These are phyloP conservation scores for Cryptoprocta ferox DNA, from an alignment of 2,797 vertebrate species.

Conservation along the genomic window DNA sequence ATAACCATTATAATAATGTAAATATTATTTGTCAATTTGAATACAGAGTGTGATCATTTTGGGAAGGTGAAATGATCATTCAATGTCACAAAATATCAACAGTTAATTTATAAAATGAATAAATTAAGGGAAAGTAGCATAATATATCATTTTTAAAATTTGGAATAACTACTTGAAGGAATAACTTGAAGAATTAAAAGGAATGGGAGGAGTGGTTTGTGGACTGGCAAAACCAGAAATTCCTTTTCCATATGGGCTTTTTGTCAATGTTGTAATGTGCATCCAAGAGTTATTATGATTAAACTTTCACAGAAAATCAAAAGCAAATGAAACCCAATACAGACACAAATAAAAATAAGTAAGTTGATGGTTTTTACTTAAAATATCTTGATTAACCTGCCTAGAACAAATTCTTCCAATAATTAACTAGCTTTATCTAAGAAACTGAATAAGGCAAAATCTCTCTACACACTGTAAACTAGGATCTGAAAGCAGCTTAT, in stretches of 20 bases:
- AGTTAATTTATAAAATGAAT: not conserved
- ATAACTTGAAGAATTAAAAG: not conserved
- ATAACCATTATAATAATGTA: not conserved
- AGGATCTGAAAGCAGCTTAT: not conserved
- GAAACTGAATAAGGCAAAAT: not conserved
- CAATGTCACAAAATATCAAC: not conserved
- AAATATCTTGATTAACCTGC: not conserved
- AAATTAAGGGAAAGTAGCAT: not conserved
- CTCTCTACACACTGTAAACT: not conserved
- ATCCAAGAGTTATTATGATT: not conserved
- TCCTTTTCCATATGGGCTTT: not conserved
- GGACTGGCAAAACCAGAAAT: not conserved
- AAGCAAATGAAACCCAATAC: not conserved
- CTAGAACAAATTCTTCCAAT: not conserved
- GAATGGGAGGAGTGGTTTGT: not conserved
- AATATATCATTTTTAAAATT: not conserved
- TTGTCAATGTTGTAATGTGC: not conserved
- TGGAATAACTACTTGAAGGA: not conserved
- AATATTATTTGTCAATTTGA: not conserved
- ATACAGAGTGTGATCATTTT: not conserved
- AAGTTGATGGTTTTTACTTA: not conserved
- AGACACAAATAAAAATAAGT: not conserved
- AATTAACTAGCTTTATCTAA: not conserved
- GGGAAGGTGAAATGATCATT: not conserved
- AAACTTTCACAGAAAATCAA: not conserved